Evolutionary conservation across 2,797 vertebrate species (phyloP).

Genomic region (Myotis planiceps): DNA sequence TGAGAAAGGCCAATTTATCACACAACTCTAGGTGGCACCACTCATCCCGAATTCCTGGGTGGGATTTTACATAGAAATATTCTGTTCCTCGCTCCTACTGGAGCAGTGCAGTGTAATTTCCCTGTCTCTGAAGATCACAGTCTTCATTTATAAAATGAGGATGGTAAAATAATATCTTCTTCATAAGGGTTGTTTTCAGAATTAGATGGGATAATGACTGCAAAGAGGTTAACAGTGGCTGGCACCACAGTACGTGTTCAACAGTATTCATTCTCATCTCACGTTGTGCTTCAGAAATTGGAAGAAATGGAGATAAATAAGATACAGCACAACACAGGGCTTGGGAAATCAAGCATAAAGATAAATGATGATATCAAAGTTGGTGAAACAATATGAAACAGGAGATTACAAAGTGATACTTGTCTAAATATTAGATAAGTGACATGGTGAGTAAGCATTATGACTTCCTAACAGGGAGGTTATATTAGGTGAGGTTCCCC

Average conservation of each 20-base stretch:
- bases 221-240: neutral
- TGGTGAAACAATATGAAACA: constrained; percentile 4
- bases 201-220: neutral
- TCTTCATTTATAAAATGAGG: neutral
- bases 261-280: neutral
- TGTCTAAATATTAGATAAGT: constrained; percentile 47
- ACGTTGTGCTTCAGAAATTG: neutral
- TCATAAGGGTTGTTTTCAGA: neutral
- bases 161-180: neutral
- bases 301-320: constrained; percentile 52
- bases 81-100: neutral
- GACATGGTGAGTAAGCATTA: neutral
- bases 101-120: neutral
- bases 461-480: neutral
- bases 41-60: neutral
- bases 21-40: neutral
- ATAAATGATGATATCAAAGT: constrained; percentile 46
- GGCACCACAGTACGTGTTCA: neutral
- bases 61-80: neutral
- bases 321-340: neutral
- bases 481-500: neutral
- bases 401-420: neutral
- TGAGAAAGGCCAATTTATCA: neutral
- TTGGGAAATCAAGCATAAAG: constrained; percentile 60
- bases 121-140: neutral